Evolutionary conservation across 2,113 vertebrate genomes (phyloP), one percentile per base, ranked within the genome.

Genomic region (Cricetomys ansorgei): DNA sequence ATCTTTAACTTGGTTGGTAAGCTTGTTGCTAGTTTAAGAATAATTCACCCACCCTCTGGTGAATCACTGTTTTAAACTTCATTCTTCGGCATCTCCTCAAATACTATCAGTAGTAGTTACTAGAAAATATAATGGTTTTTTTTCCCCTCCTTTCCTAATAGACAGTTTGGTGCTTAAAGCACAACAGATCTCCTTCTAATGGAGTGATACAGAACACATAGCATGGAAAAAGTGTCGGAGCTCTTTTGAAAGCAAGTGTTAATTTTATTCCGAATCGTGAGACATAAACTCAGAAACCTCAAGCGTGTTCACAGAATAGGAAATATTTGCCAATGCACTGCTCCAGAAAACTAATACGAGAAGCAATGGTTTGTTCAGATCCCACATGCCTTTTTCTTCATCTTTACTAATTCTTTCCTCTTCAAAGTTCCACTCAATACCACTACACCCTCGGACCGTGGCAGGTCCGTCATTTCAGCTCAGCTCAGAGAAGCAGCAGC

Each of bases 231-330:
- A 75, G 21, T 85, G 87, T n/a, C 64, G 9, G 55, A 48, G 34
- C 43, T 88, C 59, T 97, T 94, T 31, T 45, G 83, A 93, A 96
- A 94, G n/a, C 93, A 91, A 19, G 45, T 86, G 75, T 91, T 72
- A 89, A 79, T 73, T 40, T 96, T 65, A 91, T 2, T 88, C 40
- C 7, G 95, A 89, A 50, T 69, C 72, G 73, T 81, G 45, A 91
- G 83, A 90, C 43, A 92, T 88, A 67, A 67, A 67, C 81, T 94
- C 85, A 92, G 50, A 94, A 96, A 59, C 89, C 29, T 73, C 75
- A 72, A 89, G 72, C 75, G 21, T 53, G 94, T 89, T 70, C 67
- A 89, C 37, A 45, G 34, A 89, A 90, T 95, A 92, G 84, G 57
- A 94, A 92, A 87, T 75, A 43, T 89, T 76, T 87, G 67, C 27